Evolutionary conservation across 1,140 invertebrate genomes (phyloP), one percentile per base, ranked within the genome.

Genomic region (Onthophagus taurus): DNA sequence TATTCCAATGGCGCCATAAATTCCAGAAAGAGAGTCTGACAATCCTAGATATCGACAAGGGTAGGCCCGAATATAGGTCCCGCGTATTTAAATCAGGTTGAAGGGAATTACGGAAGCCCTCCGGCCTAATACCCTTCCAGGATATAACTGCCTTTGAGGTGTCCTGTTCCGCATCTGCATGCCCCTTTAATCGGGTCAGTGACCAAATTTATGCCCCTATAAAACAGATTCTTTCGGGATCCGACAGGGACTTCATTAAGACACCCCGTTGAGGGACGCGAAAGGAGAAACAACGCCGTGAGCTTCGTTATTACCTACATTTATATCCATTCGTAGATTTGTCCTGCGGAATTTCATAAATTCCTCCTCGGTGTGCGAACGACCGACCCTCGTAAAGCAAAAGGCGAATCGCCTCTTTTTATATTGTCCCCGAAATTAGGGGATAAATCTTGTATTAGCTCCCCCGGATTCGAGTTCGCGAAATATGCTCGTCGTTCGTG

Each of bases 241-340:
- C 55, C 50, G 48, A 53, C 39, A 42, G 53, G 55, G 53, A 57
- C 55, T 57, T 55, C 53, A 57, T 57, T 57, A 54, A 53, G 55
- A 49, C n/a, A n/a, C n/a, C n/a, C n/a, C n/a, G n/a, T n/a, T n/a
- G n/a, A n/a, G n/a, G n/a, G n/a, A n/a, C 42, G 23, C 23, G 52
- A 48, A 52, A 54, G 52, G 52, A 49, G 44, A n/a, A n/a, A n/a
- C n/a, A n/a, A n/a, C n/a, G n/a, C n/a, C 47, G 52, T 54, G 48
- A 47, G 43, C 50, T 42, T 41, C 47, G 45, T 54, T 54, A 54
- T 54, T 54, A 50, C 52, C 50, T 35, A 54, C 52, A 54, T 52
- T 54, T 54, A 47, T 52, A 49, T 54, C 50, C 49, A 52, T 54
- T 50, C 48, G 47, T 42, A n/a, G n/a, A n/a, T n/a, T n/a, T n/a